Evolutionary conservation across 2,113 vertebrate species (phyloP).

Genomic region (Larimichthys crocea): DNA sequence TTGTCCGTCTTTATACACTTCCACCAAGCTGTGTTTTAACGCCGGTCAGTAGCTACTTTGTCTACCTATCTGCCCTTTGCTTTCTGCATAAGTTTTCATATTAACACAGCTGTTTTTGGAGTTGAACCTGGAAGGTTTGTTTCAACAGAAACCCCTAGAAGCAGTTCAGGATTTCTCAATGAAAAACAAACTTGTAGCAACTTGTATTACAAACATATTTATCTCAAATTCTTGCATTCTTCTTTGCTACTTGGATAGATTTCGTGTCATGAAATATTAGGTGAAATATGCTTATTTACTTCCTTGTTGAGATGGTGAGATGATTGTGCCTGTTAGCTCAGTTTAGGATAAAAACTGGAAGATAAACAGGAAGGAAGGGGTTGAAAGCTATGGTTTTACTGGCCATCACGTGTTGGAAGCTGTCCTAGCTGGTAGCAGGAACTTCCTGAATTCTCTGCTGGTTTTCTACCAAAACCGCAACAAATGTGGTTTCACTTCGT

Average conservation of each 20-base stretch:
- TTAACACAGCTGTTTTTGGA: neutral
- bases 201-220: neutral
- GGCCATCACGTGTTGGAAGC: neutral
- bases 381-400: neutral
- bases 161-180: neutral
- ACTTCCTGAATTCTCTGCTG: neutral
- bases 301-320: neutral
- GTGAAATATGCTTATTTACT: neutral
- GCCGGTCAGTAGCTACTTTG: neutral
- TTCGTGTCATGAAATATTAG: neutral
- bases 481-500: neutral
- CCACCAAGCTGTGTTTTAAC: neutral
- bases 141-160: neutral
- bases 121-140: neutral
- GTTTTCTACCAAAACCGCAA: neutral
- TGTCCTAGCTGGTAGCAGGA: too few relatives aligned
- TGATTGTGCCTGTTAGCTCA: neutral
- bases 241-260: neutral
- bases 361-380: neutral
- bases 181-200: neutral
- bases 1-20: neutral
- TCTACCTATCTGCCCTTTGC: neutral
- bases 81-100: neutral
- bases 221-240: neutral
- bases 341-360: neutral